Base-by-base conservation (phyloP, 2,113 vertebrate species). In the Phrynosoma blainvillii region DNA sequence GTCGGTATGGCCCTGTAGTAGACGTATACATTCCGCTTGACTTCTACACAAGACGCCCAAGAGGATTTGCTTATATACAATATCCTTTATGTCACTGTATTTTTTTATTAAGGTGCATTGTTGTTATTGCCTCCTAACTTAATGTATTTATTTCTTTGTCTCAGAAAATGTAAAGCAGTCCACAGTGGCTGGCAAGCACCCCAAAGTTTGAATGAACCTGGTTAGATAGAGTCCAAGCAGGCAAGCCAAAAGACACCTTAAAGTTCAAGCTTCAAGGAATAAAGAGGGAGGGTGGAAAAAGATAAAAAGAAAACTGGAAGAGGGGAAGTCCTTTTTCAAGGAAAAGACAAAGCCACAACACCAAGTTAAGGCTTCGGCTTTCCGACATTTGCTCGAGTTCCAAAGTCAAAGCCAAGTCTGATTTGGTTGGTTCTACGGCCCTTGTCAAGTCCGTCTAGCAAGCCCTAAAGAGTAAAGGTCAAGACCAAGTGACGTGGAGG, bases 51-150 rank as follows among this genome's bases (percentile, higher is more conserved):
- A 98, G 98, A 93, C 98, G 96, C 92, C 96, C 98, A 95, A 97
- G 98, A 98, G 98, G 98, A 98, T 99, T 98, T 98, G 98, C 98
- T 97, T 99, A 98, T 97, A 97, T 98, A 96, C 98, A 98, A 98
- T 98, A 98, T 98, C 98, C 98, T 99, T 98, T 98, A 91, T 94
- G 88, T 94, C 87, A 93, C 68, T 92, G 82, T 92, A 84, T 94
- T 87, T 84, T 81, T 93, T 81, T 93, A 82, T 90, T 93, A 85
- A 87, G 88, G 82, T 90, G 54, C 20, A 36, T 87, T 94, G 91
- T 91, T 32, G 90, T 92, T 91, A 93, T 90, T 87, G 93, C 96
- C 95, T 97, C 97, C 98, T 98, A 98, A 98, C 96, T 95, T 95
- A 96, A 97, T 98, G 97, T 98, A 97, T 96, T 98, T 98, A 97